phyloP scores from a whole-genome alignment of 2,797 vertebrate genomes.

The Tadarida brasiliensis region DNA sequence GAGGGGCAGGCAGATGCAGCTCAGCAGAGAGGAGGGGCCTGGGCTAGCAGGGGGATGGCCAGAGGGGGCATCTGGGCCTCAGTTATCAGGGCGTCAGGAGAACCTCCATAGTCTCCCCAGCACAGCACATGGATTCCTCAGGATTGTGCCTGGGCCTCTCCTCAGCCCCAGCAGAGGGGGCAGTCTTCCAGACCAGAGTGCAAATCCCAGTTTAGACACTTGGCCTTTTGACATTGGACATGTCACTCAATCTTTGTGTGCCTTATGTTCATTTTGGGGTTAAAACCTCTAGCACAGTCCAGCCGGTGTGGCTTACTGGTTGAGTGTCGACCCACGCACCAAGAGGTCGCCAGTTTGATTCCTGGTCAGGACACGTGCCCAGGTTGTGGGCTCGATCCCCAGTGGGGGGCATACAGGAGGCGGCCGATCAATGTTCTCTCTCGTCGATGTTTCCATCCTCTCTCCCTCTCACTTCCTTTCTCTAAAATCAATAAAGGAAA shows the following conservation, averaged over 20 bases:
- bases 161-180: neutral
- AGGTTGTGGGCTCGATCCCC: no score
- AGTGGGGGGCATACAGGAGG: no score
- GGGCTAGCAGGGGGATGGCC: neutral
- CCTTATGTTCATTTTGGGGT: no score
- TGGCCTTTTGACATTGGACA: neutral
- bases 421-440: no score
- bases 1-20: neutral
- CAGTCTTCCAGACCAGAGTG: neutral
- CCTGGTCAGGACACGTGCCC: no score
- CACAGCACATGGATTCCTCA: rapidly evolving
- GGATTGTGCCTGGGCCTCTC: neutral
- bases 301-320: no score
- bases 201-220: neutral
- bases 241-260: neutral
- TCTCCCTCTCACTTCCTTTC: no score
- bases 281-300: neutral
- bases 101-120: neutral
- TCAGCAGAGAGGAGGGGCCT: neutral
- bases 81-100: neutral
- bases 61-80: neutral
- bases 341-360: no score
- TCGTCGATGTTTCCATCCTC: no score
- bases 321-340: no score
- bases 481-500: no score